Evolutionary conservation across 2,113 vertebrate genomes (phyloP).

Genomic region (Atherinomorus stipes): DNA sequence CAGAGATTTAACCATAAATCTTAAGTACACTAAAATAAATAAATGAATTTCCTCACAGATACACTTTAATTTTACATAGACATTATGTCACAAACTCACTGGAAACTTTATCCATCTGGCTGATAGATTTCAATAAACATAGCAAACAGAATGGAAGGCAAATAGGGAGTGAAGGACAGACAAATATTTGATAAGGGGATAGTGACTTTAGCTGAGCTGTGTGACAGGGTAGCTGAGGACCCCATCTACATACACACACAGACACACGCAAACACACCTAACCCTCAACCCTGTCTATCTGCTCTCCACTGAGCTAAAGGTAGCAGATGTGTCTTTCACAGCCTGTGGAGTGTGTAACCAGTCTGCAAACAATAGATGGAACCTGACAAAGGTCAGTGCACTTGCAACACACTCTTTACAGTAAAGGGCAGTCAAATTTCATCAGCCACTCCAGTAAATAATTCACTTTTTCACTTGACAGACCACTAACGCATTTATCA

Average conservation of each 20-base stretch:
- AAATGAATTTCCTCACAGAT: background rate
- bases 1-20: conserved; percentile 10
- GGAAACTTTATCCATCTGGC: conserved; percentile 72
- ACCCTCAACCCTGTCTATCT: conserved; percentile 54
- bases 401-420: conserved; percentile 70
- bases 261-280: conserved; percentile 36
- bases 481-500: conserved; percentile 4
- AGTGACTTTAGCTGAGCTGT: conserved; percentile 73
- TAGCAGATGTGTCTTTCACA: conserved; percentile 87
- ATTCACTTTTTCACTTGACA: conserved; percentile 36
- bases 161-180: conserved; percentile 88
- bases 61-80: conserved; percentile 7
- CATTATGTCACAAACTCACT: conserved; percentile 61
- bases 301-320: conserved; percentile 68
- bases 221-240: conserved; percentile 45
- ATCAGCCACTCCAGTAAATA: conserved; percentile 39
- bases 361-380: conserved; percentile 85
- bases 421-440: conserved; percentile 44
- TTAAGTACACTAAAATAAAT: background rate
- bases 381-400: conserved; percentile 82
- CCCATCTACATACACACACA: conserved; percentile 38
- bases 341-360: conserved; percentile 78
- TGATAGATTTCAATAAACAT: conserved; percentile 82
- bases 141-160: conserved; percentile 86
- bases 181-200: conserved; percentile 91